Base-by-base conservation (phyloP, 1,140 invertebrate species). In the Sesamia nonagrioides region DNA sequence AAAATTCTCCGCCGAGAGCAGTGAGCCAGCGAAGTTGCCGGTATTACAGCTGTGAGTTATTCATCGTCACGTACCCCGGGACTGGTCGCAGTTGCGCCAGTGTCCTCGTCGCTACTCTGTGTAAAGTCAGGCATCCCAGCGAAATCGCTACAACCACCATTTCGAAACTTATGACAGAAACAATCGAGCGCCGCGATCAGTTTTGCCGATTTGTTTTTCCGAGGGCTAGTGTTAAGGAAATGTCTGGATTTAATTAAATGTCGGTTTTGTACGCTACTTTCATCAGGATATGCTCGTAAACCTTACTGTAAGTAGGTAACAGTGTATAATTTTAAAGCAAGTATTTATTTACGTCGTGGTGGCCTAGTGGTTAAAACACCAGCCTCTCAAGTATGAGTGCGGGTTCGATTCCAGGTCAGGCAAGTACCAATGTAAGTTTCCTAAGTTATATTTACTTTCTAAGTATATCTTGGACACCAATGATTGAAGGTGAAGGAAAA, bases 1-100 rank as follows among this genome's bases (percentile, higher is more conserved):
- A 87, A 87, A 85, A 87, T 87, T 87, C 83, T 71, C 83, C 78
- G 66, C 50, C 33, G 84, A 80, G 84, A 86, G 82, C 72, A 56
- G 81, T 81, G 80, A 81, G 82, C 79, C 78, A 79, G 80, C 82
- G 80, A 85, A 84, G 82, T 84, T 87, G 81, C 72, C 75, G 76
- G 81, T 77, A 80, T 83, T 86, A 84, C 74, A 60, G 71, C 60
- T 61, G 58, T 83, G 86, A 89, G 84, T 87, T 89, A 89, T 89
- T 87, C 88, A 71, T n/a, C 80, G 85, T 86, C 88, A 89, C 88
- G 86, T 85, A 80, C 76, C 71, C 37, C 69, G 74, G 71, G 78
- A 69, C 61, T 77, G 71, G 66, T 82, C 76, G 72, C 66, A 58
- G 71, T 74, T 76, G 75, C 63, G 72, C 58, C 71, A 50, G 69